Percentiles rank a stretch among this genome's conserved stretches.
These are phyloP conservation scores for Hemichromis elongatus DNA, from an alignment of 2,113 vertebrate genomes.

Conservation along the genomic window DNA sequence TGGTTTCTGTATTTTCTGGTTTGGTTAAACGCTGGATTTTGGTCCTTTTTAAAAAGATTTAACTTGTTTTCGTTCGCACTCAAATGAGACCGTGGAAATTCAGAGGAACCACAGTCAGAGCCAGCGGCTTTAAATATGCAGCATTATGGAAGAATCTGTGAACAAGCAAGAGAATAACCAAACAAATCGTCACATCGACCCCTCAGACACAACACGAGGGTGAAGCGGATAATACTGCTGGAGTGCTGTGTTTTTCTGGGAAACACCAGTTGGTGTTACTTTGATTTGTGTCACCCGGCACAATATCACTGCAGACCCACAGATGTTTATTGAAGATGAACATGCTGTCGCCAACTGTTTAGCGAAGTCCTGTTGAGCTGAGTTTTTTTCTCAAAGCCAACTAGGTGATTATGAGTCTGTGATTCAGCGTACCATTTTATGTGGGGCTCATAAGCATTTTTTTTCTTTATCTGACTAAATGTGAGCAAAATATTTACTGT, in stretches of 20 bases:
- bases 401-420: not conserved
- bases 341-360: not conserved
- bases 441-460: not conserved
- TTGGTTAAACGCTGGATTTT: not conserved
- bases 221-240: not conserved
- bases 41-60: not conserved
- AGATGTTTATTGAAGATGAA: not conserved
- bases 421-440: not conserved
- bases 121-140: not conserved
- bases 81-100: not conserved
- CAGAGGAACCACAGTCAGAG: not conserved
- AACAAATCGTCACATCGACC: not conserved
- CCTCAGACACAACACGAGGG: not conserved
- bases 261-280: not conserved
- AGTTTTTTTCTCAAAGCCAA: not conserved
- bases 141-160: not conserved
- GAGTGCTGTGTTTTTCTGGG: not conserved
- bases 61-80: not conserved
- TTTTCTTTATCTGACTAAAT: not conserved
- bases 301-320: not conserved
- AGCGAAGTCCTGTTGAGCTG: not conserved
- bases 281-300: not conserved
- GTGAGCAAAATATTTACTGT: not conserved
- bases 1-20: not conserved
- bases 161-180: not conserved